Evolutionary conservation across 2,113 vertebrate species (phyloP), one percentile per base, ranked within the genome.

Genomic region (Bombycilla garrulus): DNA sequence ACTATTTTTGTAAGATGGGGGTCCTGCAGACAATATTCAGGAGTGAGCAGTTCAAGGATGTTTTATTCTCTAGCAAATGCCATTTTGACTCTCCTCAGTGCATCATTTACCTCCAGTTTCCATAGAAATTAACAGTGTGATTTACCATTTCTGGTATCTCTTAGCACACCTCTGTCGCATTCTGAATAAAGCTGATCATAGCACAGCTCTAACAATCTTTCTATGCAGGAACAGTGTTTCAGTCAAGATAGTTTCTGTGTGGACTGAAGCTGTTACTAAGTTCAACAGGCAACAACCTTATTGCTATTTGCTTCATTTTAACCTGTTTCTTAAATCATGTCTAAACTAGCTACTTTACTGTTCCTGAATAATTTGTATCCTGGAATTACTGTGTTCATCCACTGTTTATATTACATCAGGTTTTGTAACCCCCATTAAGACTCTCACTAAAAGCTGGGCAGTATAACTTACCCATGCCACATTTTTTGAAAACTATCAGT

Each of bases 341-440:
- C 54, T 53, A 35, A 80, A 61, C 11, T 14, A 91, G 47, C 44
- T 66, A 31, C 12, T 86, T 77, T 53, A 66, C 5, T 22, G 8
- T 42, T 71, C 35, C 44, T 50, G 48, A 16, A 17, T 38, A 20
- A 67, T 38, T 74, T 64, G 5, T 60, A 81, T 24, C 35, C 56
- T 71, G 13, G 15, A 91, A 72, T 86, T 76, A 54, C 33, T 31
- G 15, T 42, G 25, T 54, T 90, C 35, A 76, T n/a, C 20, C 35
- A 42, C 5, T 53, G 22, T 22, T 88, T 67, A 31, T 38, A 67
- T 23, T 76, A n/a, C 1, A 0, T 21, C 48, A 42, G 4, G 21
- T 60, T 80, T 57, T 0, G 0, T 50, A 86, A 61, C 3, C 7
- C 2, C 8, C 12, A 4, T 40, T 48, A 86, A 61, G 9, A 77